phyloP scores from a whole-genome alignment of 2,113 vertebrate species.

The Ellobius talpinus region DNA sequence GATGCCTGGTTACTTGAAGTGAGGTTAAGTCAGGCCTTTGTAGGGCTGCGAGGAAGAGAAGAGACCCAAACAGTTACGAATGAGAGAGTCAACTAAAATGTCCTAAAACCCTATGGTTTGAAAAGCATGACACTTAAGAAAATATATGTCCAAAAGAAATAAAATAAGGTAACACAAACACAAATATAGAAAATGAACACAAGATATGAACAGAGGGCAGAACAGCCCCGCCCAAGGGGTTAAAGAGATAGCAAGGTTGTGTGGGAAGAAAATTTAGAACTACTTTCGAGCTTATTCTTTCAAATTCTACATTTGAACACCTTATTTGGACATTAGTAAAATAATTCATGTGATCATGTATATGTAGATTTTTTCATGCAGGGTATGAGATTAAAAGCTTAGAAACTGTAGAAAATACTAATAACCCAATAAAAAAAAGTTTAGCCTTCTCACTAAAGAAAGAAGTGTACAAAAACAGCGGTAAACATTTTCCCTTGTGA shows the following conservation, averaged over 20 bases:
- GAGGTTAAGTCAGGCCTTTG: background rate
- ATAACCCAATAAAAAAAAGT: background rate
- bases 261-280: background rate
- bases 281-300: background rate
- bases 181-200: background rate
- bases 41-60: constrained; percentile 1
- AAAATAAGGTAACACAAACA: constrained; percentile 23
- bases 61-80: constrained; percentile 37
- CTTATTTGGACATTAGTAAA: constrained; percentile 12
- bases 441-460: constrained; percentile 20
- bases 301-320: background rate
- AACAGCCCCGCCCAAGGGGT: background rate
- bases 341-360: background rate
- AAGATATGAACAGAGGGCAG: background rate
- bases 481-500: background rate
- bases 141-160: background rate
- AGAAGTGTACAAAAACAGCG: background rate
- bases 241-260: background rate
- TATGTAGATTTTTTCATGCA: background rate
- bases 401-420: constrained; percentile 28
- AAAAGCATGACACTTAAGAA: constrained; percentile 1
- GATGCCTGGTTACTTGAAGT: background rate
- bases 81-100: background rate
- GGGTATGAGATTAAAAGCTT: constrained; percentile 35
- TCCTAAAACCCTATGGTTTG: constrained; percentile 27